Evolutionary conservation across 2,888 invertebrate genomes (phyloP), one percentile per base, ranked within the genome.

Genomic region (Julus scandinavius): DNA sequence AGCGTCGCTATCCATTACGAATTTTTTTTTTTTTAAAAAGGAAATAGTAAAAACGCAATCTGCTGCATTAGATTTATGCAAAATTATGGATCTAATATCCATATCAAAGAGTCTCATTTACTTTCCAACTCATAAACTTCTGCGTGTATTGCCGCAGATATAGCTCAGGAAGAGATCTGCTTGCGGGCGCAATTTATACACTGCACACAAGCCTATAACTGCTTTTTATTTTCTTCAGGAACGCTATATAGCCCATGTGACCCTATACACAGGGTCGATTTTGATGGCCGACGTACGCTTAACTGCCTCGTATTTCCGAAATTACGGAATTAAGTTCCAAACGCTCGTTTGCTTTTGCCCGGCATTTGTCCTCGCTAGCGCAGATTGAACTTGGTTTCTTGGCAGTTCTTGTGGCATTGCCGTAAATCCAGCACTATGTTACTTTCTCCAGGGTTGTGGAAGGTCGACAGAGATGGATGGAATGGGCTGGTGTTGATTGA

Each of bases 391-490:
- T 45, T 7, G 29, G 45, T 45, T 45, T 45, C 45, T 45, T 45
- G 45, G 45, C 45, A 45, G 45, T 45, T 45, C 45, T 45, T 45
- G 45, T 1, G 54, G 54, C 54, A 15, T 3, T 54, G 54, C 54
- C 54, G 54, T 54, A 54, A 54, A 54, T 54, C 15, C 15, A 17
- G 54, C 17, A 45, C 49, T 49, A 45, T 7, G 63, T n/a, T 63
- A 20, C 1, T 63, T 63, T 63, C 63, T 63, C 63, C 63, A 63
- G 63, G 63, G 63, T 63, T 20, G 63, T 20, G 63, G 63, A 63
- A n/a, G 63, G 63, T 63, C 63, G 63, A 63, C 63, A 63, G n/a
- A 63, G 63, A 63, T 63, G 63, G 63, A 63, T 63, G 63, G 63
- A 63, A 63, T 63, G n/a, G 63, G 20, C n/a, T 20, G 63, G 63